phyloP scores from a whole-genome alignment of 2,888 invertebrate species.

The Caenorhabditis sp. region DNA sequence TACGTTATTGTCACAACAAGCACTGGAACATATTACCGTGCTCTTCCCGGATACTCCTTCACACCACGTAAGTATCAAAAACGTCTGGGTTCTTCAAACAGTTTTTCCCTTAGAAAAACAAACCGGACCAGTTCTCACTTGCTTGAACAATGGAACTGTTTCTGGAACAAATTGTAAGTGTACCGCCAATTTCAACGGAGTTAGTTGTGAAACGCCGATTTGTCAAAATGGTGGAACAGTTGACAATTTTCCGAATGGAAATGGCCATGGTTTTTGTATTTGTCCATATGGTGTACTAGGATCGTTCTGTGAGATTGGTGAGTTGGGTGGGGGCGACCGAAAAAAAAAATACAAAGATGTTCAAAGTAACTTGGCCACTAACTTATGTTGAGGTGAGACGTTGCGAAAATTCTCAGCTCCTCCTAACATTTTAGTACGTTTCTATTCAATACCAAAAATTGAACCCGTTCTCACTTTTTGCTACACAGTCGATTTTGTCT shows the following conservation, averaged over 20 bases:
- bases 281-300: slow-evolving; percentile 47
- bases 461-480: too few relatives aligned
- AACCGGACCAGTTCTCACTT: slow-evolving; percentile 20
- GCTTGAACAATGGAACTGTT: slow-evolving; percentile 36
- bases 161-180: slow-evolving; percentile 31
- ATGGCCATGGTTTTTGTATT: slow-evolving; percentile 40
- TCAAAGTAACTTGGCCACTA: too few relatives aligned
- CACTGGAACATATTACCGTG: slow-evolving; percentile 15
- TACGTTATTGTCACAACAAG: slow-evolving; percentile 15
- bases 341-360: too few relatives aligned
- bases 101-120: slow-evolving; percentile 13
- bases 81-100: too few relatives aligned
- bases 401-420: too few relatives aligned
- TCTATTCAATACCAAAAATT: too few relatives aligned
- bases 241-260: slow-evolving; percentile 44
- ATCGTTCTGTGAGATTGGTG: slow-evolving; percentile 44
- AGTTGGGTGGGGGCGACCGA: too few relatives aligned
- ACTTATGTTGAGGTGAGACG: too few relatives aligned
- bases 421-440: too few relatives aligned
- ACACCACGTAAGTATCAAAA: slow-evolving; percentile 16
- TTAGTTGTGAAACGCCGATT: slow-evolving; percentile 37
- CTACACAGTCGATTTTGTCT: too few relatives aligned
- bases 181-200: slow-evolving; percentile 21
- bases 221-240: slow-evolving; percentile 45
- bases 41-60: slow-evolving; percentile 35